These are phyloP conservation scores for Chorisops tibialis DNA, from an alignment of 2,888 invertebrate genomes.

Conservation along the genomic window DNA sequence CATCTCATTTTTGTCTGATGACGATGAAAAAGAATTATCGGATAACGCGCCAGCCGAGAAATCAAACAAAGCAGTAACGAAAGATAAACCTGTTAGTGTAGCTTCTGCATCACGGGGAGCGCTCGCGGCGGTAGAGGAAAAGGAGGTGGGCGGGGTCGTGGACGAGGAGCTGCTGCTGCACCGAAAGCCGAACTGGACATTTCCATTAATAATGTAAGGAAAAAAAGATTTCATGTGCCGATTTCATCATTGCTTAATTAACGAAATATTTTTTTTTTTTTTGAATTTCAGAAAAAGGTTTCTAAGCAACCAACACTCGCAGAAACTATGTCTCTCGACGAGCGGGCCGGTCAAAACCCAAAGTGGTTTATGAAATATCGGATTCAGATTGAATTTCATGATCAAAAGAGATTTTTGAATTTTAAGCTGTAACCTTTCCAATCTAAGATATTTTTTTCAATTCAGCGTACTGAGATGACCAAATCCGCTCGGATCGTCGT, in stretches of 20 bases:
- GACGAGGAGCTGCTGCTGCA: constrained; percentile 46
- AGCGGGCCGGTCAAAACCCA: not conserved
- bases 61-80: constrained; percentile 36
- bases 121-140: constrained; percentile 30
- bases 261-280: too few species aligned
- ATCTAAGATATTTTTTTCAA: too few species aligned
- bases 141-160: constrained; percentile 37
- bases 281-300: constrained; percentile 7
- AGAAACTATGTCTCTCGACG: constrained; percentile 26
- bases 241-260: not conserved
- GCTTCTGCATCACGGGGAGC: constrained; percentile 43
- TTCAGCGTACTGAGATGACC: constrained; percentile 76
- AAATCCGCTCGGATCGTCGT: constrained; percentile 85
- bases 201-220: constrained; percentile 22
- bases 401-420: too few species aligned
- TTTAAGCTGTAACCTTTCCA: too few species aligned
- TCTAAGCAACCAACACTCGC: constrained; percentile 15
- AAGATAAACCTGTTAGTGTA: constrained; percentile 36
- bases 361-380: constrained; percentile 27
- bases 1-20: constrained; percentile 43
- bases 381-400: constrained; percentile 30
- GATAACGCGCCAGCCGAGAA: constrained; percentile 36
- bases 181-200: constrained; percentile 27
- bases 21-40: constrained; percentile 48
- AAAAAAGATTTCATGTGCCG: not conserved